Evolutionary conservation across 2,797 vertebrate genomes (phyloP).

Genomic region (Gila robusta): DNA sequence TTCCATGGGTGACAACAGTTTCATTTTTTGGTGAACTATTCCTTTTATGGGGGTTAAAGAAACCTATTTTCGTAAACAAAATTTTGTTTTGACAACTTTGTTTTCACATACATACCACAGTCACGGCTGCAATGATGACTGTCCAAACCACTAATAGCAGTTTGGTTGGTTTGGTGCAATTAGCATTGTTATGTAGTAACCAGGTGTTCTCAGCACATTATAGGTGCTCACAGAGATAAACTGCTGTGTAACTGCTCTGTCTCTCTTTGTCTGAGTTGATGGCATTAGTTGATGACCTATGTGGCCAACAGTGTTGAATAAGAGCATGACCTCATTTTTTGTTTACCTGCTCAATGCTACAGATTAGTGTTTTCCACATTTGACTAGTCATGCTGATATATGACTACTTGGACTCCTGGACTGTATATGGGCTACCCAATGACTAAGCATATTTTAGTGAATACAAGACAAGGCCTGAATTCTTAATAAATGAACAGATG

Average conservation of each 20-base stretch:
- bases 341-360: constrained; percentile 61
- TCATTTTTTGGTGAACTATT: not conserved
- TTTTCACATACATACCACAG: not conserved
- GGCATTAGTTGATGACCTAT: constrained; percentile 5
- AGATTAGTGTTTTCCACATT: constrained; percentile 77
- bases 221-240: not conserved
- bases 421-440: not conserved
- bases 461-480: not conserved
- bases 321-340: constrained; percentile 39
- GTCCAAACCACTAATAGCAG: constrained; percentile 58
- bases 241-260: constrained; percentile 1
- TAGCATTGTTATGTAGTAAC: constrained; percentile 47
- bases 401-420: constrained; percentile 40
- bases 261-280: constrained; percentile 33
- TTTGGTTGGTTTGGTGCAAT: constrained; percentile 47
- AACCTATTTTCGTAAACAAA: not conserved
- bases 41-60: not conserved
- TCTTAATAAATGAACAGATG: not conserved
- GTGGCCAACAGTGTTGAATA: constrained; percentile 1
- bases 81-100: constrained; percentile 35
- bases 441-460: constrained; percentile 4
- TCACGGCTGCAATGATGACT: constrained; percentile 38
- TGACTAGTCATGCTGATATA: constrained; percentile 75
- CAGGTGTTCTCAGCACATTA: constrained; percentile 36
- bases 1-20: not conserved